Evolutionary conservation across 2,113 vertebrate genomes (phyloP), one percentile per base, ranked within the genome.

Genomic region (Naja naja): DNA sequence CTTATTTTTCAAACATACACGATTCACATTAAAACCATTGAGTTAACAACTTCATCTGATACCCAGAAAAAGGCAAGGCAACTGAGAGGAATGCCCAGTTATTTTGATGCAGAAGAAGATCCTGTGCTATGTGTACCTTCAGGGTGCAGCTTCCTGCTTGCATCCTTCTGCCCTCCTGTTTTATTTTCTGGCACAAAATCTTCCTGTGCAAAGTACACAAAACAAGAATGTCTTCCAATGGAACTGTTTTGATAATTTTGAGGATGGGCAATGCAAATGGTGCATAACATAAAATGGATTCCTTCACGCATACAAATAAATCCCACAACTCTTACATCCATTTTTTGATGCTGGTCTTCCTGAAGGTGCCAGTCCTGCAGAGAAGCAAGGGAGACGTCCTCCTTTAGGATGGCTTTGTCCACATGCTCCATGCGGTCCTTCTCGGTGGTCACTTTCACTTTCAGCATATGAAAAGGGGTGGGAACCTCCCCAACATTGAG

Each of bases 401-500:
- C 90, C 90, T 95, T 93, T 0, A 98, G 91, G 91, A 98, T 95
- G 89, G 69, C 85, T 95, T 97, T 94, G 95, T 98, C 98, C 1
- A 98, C 95, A 30, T 97, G 96, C 92, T 99, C 99, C 97, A 99
- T 97, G 69, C 98, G 97, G 8, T 98, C 98, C 14, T 93, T 98
- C 94, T 99, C 99, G 0, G 99, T 99, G 1, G 98, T 98, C 85
- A 99, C 97, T 95, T 99, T 98, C 55, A 99, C 91, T 97, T 97
- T 99, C 93, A 99, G 93, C 54, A 96, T 96, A 23, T 99, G 99
- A 90, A 98, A 99, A 60, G 98, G 98, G 0, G 99, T 99, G 69
- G 97, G 97, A 89, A 99, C 98, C 74, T 99, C 98, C 0, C 99
- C 99, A 97, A 99, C 97, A 16, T 97, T 98, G 90, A 99, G 97